phyloP scores from a whole-genome alignment of 2,797 vertebrate species.

The Lates japonicus region DNA sequence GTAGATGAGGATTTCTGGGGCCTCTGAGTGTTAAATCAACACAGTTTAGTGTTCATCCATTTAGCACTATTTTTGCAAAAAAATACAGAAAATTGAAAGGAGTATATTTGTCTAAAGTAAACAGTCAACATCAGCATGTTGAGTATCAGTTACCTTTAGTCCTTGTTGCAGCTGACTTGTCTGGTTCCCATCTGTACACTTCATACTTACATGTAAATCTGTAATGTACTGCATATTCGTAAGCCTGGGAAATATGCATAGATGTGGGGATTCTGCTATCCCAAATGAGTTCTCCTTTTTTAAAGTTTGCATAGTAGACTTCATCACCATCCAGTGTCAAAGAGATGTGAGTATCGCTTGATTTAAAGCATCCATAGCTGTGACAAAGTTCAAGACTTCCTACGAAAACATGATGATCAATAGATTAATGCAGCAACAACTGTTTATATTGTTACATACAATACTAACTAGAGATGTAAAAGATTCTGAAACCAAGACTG shows the following conservation, averaged over 20 bases:
- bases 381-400: slow-evolving; percentile 18
- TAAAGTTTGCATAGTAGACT: slow-evolving; percentile 25
- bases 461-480: neutral
- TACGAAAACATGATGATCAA: neutral
- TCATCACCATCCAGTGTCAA: slow-evolving; percentile 16
- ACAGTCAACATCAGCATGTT: neutral
- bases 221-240: neutral
- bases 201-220: neutral
- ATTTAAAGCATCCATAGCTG: slow-evolving; percentile 35
- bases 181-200: neutral
- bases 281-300: slow-evolving; percentile 7
- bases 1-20: slow-evolving; percentile 59
- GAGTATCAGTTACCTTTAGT: slow-evolving; percentile 7
- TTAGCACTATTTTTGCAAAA: neutral
- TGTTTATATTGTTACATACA: neutral
- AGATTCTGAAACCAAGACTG: too few species aligned
- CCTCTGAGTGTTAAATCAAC: slow-evolving; percentile 21
- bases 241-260: fast-evolving
- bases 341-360: neutral
- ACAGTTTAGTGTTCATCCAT: too few species aligned
- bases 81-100: too few species aligned
- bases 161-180: neutral
- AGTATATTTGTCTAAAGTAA: neutral
- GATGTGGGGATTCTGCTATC: neutral
- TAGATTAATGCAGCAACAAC: neutral